Base-by-base conservation (phyloP, 2,113 vertebrate genomes). In the Microtus pennsylvanicus region DNA sequence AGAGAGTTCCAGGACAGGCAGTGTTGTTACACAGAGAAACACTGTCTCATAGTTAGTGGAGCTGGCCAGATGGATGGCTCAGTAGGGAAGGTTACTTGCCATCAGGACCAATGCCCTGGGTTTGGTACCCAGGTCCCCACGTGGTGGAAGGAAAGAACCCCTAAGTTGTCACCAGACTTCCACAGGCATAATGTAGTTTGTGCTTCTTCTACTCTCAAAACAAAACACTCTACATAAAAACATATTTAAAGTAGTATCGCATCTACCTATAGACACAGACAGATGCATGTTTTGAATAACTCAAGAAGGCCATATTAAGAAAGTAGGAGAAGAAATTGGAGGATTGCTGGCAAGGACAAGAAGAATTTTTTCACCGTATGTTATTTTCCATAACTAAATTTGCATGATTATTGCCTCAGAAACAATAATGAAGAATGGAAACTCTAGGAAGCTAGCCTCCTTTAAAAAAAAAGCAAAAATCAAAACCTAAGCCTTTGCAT, bases 311-410 rank as follows among this genome's bases (percentile, higher is more conserved):
- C 61, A 55, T 22, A 69, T 22, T 30, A 42, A 67, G 38, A 93
- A 91, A 52, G 10, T n/a, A 24, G 12, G 22, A 77, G 89, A 94
- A 72, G 19, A 93, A 93, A 67, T 21, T 72, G 55, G 24, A 88
- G 55, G 11, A 1, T 28, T 70, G 28, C 11, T 35, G 47, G 47
- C 58, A 76, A 26, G 63, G 35, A 50, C 17, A 0, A 90, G 88
- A 67, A 19, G 33, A 65, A 33, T n/a, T 65, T 69, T 94, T 95
- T 94, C 22, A 30, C 0, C 5, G 50, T 45, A 24, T 50, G 50
- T 50, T 50, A 50, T 33, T 82, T 65, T 75, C 74, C 74, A 94
- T 35, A 90, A 7, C 21, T 87, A 14, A 92, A 90, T 96, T 94
- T 89, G 17, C 14, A 82, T 76, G 55, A 92, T 80, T 69, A 52